phyloP scores from a whole-genome alignment of 2,113 vertebrate species.

The Hippocampus abdominalis region DNA sequence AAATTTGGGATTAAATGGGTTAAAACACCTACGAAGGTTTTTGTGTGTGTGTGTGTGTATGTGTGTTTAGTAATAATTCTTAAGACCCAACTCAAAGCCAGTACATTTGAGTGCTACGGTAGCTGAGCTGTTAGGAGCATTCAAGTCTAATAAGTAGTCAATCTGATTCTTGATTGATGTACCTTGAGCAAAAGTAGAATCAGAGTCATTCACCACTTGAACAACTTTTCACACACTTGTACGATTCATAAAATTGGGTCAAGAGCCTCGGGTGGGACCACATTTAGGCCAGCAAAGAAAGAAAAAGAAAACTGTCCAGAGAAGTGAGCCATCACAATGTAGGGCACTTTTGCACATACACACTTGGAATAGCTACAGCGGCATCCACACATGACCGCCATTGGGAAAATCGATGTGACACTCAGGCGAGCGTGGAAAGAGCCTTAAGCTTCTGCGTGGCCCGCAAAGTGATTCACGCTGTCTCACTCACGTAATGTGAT shows the following conservation, averaged over 20 bases:
- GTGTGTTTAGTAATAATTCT: neutral
- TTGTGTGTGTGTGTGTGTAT: neutral
- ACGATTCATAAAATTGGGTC: conserved; percentile 5
- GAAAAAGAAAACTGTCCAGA: conserved; percentile 22
- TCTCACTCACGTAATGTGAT: conserved; percentile 15
- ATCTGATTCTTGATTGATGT: neutral
- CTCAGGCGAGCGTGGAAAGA: conserved; percentile 28
- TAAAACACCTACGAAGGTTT: neutral
- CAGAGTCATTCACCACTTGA: neutral
- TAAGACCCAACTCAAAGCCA: neutral
- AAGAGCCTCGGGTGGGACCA: conserved; percentile 5
- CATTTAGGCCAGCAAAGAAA: conserved; percentile 22
- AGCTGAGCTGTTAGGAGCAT: neutral
- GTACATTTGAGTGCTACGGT: neutral
- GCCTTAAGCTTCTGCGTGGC: conserved; percentile 46
- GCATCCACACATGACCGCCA: conserved; percentile 44
- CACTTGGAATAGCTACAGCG: conserved; percentile 15
- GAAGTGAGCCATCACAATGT: conserved; percentile 14
- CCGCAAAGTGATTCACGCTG: conserved; percentile 48
- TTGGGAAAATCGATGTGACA: conserved; percentile 62
- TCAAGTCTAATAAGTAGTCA: neutral
- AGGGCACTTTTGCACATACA: conserved; percentile 11
- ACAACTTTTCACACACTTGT: conserved; percentile 14
- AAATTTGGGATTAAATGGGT: too few species aligned
- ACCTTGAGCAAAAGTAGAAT: conserved; percentile 2